These are phyloP conservation scores for Gobio gobio DNA, from an alignment of 2,113 vertebrate species.

Conservation along the genomic window DNA sequence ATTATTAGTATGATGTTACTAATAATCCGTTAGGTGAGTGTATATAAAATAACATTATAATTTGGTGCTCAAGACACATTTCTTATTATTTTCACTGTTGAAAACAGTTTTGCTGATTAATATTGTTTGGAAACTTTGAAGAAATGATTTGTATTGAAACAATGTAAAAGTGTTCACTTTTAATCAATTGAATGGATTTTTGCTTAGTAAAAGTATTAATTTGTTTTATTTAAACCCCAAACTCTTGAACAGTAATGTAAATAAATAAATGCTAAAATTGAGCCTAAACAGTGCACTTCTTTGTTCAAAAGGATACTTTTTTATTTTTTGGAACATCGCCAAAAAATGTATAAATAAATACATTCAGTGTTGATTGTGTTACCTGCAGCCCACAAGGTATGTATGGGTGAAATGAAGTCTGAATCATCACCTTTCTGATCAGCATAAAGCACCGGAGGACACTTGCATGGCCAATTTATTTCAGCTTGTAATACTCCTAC, in stretches of 20 bases:
- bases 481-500: not conserved
- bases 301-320: not conserved
- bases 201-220: too few species aligned
- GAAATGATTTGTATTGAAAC: too few species aligned
- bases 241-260: not conserved
- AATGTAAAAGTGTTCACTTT: too few species aligned
- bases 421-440: conserved; percentile 24
- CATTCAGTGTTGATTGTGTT: not conserved
- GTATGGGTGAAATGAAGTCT: conserved; percentile 14
- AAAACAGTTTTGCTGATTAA: too few species aligned
- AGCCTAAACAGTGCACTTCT: not conserved
- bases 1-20: too few species aligned
- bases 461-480: conserved; percentile 8
- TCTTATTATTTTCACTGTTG: too few species aligned
- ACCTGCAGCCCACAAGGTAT: conserved; percentile 6
- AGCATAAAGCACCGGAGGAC: conserved; percentile 11
- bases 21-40: too few species aligned
- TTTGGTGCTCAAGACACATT: too few species aligned
- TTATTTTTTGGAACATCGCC: not conserved
- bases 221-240: not conserved
- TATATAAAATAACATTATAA: too few species aligned
- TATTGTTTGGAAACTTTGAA: too few species aligned
- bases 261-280: not conserved
- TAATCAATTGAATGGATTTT: too few species aligned
- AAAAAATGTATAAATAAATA: not conserved